These are phyloP conservation scores for Synergus itoensis DNA, from an alignment of 2,888 invertebrate genomes.

Conservation along the genomic window DNA sequence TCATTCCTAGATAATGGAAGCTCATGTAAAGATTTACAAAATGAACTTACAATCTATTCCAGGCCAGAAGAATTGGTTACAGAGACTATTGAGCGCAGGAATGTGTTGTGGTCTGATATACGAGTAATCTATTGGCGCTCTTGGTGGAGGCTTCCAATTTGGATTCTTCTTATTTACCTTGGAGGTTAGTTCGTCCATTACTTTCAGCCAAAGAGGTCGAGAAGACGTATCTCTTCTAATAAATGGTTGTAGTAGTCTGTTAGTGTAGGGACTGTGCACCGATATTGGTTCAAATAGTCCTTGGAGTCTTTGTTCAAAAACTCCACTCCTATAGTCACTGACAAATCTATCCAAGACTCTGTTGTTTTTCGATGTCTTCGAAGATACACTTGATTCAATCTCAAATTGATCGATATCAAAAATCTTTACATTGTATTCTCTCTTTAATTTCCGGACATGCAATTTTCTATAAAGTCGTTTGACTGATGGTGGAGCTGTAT, in stretches of 20 bases:
- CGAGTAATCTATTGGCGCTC: conserved; percentile 88
- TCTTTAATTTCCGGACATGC: conserved; percentile 80
- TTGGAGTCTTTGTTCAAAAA: conserved; percentile 78
- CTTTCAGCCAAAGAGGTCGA: conserved; percentile 85
- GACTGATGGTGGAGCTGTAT: conserved; percentile 68
- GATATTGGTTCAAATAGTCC: conserved; percentile 79
- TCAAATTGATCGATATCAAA: conserved; percentile 80
- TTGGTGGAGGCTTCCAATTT: conserved; percentile 77
- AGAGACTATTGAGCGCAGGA: conserved; percentile 90
- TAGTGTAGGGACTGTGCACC: conserved; percentile 86
- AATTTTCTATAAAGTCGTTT: conserved; percentile 81
- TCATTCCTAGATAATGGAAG: not conserved
- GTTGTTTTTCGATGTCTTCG: conserved; percentile 57
- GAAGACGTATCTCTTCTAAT: conserved; percentile 86
- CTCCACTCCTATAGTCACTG: conserved; percentile 59
- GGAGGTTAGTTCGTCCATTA: conserved; percentile 83
- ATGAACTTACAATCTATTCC: conserved; percentile 90
- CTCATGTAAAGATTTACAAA: not conserved
- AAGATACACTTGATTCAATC: conserved; percentile 50
- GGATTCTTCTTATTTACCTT: conserved; percentile 79
- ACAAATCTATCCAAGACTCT: conserved; percentile 71
- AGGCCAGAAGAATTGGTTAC: conserved; percentile 93
- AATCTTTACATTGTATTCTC: conserved; percentile 80
- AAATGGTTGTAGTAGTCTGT: conserved; percentile 88
- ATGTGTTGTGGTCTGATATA: conserved; percentile 94